Evolutionary conservation across 1,140 invertebrate species (phyloP), one percentile per base, ranked within the genome.

Genomic region (Rhizoglyphus robini): DNA sequence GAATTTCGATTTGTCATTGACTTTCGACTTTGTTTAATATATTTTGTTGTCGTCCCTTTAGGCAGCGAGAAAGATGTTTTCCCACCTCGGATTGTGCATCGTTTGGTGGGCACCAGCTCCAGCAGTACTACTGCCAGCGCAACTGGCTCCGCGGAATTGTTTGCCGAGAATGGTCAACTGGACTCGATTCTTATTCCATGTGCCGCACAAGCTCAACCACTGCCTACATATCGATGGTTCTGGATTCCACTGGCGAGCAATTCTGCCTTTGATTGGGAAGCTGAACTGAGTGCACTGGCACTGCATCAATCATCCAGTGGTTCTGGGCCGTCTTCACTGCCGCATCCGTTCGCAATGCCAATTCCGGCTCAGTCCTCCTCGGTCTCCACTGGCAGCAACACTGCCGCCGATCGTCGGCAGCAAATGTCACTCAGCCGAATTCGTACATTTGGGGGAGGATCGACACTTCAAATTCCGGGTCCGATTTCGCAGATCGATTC

Each of bases 171-270:
- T 23, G 58, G 58, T 13, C 58, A 60, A 60, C 29, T 60, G 58
- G 58, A 60, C 23, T 29, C 58, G 29, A 15, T 60, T 11, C 31
- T 60, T 13, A 25, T 66, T 29, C 65, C 65, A 25, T 66, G 65
- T 25, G 57, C 57, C 32, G 58, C 36, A 15, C 36, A 63, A 15
- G 58, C 61, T 25, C 25, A 61, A 31, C 65, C 65, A 29, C 38
- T 51, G 27, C 23, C 58, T 0, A 47, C 62, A 34, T 61, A 61
- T 62, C 18, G 23, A 54, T 66, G 57, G 57, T 60, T 29, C 29
- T 60, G 58, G 58, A 34, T 60, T n/a, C 58, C 58, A 46, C 27
- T 60, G 31, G 27, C 15, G n/a, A n/a, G n/a, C 2, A 15, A 60
- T 60, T 8, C 8, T 8, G 5, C 23, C 8, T 60, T 60, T 18